phyloP scores from a whole-genome alignment of 2,888 invertebrate genomes.

The Chrysomela aeneicollis region DNA sequence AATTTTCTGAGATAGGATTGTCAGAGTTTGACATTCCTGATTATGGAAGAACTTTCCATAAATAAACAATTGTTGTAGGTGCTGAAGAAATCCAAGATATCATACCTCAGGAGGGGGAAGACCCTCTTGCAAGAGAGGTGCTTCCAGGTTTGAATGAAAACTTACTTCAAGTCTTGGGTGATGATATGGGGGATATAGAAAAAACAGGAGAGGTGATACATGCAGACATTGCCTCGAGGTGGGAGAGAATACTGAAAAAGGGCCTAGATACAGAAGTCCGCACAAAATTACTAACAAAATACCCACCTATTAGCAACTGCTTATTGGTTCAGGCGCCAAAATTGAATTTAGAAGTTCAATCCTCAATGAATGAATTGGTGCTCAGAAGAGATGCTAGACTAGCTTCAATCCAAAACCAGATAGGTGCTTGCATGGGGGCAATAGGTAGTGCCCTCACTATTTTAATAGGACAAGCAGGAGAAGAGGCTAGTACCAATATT shows the following conservation, averaged over 20 bases:
- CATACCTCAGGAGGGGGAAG: neutral
- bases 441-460: neutral
- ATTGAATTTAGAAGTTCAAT: conserved; percentile 1
- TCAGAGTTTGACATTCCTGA: too few relatives aligned
- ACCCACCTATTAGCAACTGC: neutral
- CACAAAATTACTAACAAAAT: neutral
- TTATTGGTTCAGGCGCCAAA: neutral
- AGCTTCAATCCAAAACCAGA: neutral
- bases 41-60: too few relatives aligned
- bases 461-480: neutral
- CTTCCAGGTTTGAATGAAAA: neutral
- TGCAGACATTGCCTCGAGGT: neutral
- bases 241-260: neutral
- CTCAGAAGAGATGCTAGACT: neutral
- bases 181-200: neutral
- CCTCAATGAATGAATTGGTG: neutral
- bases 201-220: neutral
- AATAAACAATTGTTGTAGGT: too few relatives aligned
- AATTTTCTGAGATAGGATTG: too few relatives aligned
- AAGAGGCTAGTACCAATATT: neutral
- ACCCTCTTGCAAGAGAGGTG: neutral
- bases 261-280: neutral
- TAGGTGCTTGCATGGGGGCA: neutral
- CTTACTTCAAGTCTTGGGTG: neutral
- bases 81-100: too few relatives aligned